Evolutionary conservation across 1,140 invertebrate genomes (phyloP), one percentile per base, ranked within the genome.

Genomic region (Hyphantria cunea): DNA sequence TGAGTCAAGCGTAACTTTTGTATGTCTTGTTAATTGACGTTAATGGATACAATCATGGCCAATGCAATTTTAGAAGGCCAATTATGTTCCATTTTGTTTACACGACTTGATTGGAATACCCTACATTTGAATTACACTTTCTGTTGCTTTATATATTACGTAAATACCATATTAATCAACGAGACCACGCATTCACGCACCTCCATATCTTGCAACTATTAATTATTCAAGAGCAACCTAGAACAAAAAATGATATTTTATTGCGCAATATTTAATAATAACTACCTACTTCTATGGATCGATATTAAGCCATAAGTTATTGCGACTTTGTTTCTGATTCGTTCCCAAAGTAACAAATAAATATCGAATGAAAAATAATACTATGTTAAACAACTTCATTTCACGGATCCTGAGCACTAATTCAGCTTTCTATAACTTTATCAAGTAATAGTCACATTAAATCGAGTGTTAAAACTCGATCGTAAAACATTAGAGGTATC

Each of bases 401-500:
- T 25, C 17, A 25, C 17, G 17, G 17, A 25, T 25, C 17, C 17
- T 5, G 17, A 3, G 1, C 17, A 25, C 17, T 25, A 25, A 25
- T 25, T 25, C 17, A 5, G 17, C 5, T 25, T 25, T 25, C 17
- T 25, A n/a, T n/a, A n/a, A n/a, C n/a, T n/a, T n/a, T n/a, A n/a
- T n/a, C n/a, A 25, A 25, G 5, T 25, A 25, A 25, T 25, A 1
- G 17, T 10, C 12, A 12, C 12, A n/a, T 44, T n/a, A 34, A 59
- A 50, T 49, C 48, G 48, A 60, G 56, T 51, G 56, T 60, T 60
- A 60, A 60, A 60, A 60, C 56, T 60, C 56, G 56, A 51, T 60
- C 56, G 56, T 42, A 74, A 58, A 56, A 45, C 63, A 13, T 65
- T 70, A 70, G 66, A 64, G 69, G 64, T 64, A 70, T 61, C 68